phyloP scores from a whole-genome alignment of 2,888 invertebrate genomes.

The Clanis bilineata region DNA sequence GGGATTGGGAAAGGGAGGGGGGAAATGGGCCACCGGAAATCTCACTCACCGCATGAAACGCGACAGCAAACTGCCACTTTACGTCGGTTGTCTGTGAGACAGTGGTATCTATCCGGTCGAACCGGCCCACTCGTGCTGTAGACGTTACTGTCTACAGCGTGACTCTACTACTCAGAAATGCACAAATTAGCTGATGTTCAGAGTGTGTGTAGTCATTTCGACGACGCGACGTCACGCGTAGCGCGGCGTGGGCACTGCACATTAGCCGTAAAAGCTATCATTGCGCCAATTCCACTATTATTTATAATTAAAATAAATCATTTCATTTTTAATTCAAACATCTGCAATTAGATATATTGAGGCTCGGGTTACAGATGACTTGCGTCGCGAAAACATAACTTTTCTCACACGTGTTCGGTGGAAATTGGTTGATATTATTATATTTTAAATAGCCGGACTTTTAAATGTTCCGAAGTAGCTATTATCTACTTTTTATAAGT shows the following conservation, averaged over 20 bases:
- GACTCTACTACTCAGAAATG: too few relatives aligned
- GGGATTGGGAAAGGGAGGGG: too few relatives aligned
- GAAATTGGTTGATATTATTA: not conserved
- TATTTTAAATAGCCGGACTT: not conserved
- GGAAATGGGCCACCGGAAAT: too few relatives aligned
- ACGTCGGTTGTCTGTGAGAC: too few relatives aligned
- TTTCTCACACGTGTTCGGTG: not conserved
- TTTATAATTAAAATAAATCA: constrained; percentile 61
- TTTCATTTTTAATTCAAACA: constrained; percentile 44
- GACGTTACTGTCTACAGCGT: too few relatives aligned
- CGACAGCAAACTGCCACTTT: too few relatives aligned
- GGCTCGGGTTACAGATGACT: constrained; percentile 47
- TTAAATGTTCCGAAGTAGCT: too few relatives aligned
- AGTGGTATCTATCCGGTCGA: too few relatives aligned
- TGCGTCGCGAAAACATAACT: not conserved
- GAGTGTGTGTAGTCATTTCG: not conserved
- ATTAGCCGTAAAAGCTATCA: constrained; percentile 59
- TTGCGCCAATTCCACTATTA: constrained; percentile 49
- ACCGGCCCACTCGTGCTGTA: too few relatives aligned
- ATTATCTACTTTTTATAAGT: too few relatives aligned
- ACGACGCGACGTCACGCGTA: constrained; percentile 24
- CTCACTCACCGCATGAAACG: too few relatives aligned
- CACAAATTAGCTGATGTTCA: not conserved
- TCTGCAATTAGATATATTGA: constrained; percentile 57
- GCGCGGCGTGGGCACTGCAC: constrained; percentile 30